A percentile compares a stretch with the other conserved stretches of the same genome.
phyloP scores from a whole-genome alignment of 1,140 invertebrate genomes.

The Procambarus virginalis region DNA sequence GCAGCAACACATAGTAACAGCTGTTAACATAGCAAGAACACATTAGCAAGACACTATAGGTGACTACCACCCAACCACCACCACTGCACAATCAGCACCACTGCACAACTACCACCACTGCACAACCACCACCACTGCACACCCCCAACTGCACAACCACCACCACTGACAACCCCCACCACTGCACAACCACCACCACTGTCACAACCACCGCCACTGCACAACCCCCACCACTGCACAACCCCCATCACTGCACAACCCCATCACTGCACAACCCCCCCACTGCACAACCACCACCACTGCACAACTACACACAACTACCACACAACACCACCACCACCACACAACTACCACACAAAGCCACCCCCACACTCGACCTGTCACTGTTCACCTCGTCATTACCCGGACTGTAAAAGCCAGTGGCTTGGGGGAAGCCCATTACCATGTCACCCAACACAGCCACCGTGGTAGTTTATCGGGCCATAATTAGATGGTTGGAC shows the following conservation, averaged over 20 bases:
- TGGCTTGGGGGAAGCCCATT: neutral
- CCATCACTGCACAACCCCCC: too few species aligned
- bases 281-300: neutral
- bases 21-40: too few species aligned
- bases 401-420: constrained; percentile 1
- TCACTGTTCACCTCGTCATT: neutral
- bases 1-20: too few species aligned
- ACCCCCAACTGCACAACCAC: neutral
- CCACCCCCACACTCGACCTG: constrained; percentile 1
- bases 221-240: too few species aligned
- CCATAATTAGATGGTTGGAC: constrained; percentile 8
- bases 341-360: neutral
- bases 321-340: neutral
- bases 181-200: neutral
- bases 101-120: too few species aligned
- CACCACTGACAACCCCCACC: neutral
- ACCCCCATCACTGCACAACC: neutral
- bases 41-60: too few species aligned
- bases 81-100: too few species aligned
- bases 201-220: neutral
- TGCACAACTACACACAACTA: neutral
- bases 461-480: neutral
- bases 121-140: neutral
- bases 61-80: too few species aligned
- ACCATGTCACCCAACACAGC: constrained; percentile 2